A percentile compares a stretch with the other conserved stretches of the same genome.
phyloP scores from a whole-genome alignment of 2,113 vertebrate genomes.

The Alosa alosa region DNA sequence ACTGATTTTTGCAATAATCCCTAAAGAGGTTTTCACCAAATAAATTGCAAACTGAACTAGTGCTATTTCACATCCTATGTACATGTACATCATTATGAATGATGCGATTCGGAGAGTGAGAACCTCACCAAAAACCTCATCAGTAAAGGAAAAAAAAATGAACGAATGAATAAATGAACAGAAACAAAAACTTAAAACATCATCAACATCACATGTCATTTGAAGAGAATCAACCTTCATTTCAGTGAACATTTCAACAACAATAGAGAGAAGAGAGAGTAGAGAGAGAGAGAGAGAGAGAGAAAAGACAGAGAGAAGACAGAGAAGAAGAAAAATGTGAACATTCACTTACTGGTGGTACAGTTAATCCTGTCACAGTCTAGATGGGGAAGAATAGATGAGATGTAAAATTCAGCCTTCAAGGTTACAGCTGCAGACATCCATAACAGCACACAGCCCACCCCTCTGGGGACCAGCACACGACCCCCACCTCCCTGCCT shows the following conservation, averaged over 20 bases:
- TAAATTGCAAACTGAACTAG: background rate
- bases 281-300: conserved; percentile 28
- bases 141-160: background rate
- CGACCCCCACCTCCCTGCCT: conserved; percentile 82
- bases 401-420: conserved; percentile 99
- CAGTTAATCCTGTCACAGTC: conserved; percentile 99
- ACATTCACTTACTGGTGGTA: conserved; percentile 99
- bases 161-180: background rate
- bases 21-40: background rate
- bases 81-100: background rate
- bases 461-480: conserved; percentile 99
- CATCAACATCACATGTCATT: background rate
- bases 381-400: conserved; percentile 99
- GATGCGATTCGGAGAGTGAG: background rate
- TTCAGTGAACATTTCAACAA: conserved; percentile 58
- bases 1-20: background rate
- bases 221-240: background rate
- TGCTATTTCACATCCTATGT: background rate
- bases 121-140: background rate
- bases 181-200: background rate
- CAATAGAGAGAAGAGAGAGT: conserved; percentile 24
- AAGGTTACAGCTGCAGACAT: conserved; percentile 99
- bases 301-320: conserved; percentile 28
- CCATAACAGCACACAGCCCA: conserved; percentile 95
- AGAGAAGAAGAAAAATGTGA: conserved; percentile 81